These are phyloP conservation scores for Cylindroiulus punctatus DNA, from an alignment of 2,888 invertebrate genomes.

Conservation along the genomic window DNA sequence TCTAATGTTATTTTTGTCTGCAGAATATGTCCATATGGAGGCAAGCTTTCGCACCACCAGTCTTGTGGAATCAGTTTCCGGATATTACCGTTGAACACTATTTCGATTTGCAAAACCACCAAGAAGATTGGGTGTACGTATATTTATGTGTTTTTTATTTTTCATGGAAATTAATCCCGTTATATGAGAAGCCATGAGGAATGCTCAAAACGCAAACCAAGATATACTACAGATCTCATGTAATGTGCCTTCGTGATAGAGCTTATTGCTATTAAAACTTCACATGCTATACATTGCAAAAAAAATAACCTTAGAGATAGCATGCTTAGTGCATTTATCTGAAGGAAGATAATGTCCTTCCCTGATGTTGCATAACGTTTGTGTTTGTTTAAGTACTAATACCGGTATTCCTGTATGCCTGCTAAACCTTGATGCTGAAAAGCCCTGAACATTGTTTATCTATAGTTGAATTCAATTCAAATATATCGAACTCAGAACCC, in stretches of 20 bases:
- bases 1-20: background rate
- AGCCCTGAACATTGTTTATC: too few relatives aligned
- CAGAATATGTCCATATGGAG: constrained; percentile 55
- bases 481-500: too few relatives aligned
- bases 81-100: constrained; percentile 53
- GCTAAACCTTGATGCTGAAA: too few relatives aligned
- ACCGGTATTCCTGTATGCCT: background rate
- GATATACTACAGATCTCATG: background rate
- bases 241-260: background rate
- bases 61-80: constrained; percentile 49
- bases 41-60: constrained; percentile 52
- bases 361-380: background rate
- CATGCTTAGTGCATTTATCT: background rate
- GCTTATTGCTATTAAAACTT: background rate
- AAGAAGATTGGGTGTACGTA: constrained; percentile 53
- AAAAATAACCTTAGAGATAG: background rate
- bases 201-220: background rate
- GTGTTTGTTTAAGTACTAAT: background rate
- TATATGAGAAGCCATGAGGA: background rate
- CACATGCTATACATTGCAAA: background rate
- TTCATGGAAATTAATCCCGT: too few relatives aligned
- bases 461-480: too few relatives aligned
- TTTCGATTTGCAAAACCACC: constrained; percentile 53
- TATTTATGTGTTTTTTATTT: too few relatives aligned
- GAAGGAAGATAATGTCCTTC: background rate